Percentiles rank a stretch among this genome's conserved stretches.
phyloP scores from a whole-genome alignment of 2,888 invertebrate species.

The Hydraecia micacea region DNA sequence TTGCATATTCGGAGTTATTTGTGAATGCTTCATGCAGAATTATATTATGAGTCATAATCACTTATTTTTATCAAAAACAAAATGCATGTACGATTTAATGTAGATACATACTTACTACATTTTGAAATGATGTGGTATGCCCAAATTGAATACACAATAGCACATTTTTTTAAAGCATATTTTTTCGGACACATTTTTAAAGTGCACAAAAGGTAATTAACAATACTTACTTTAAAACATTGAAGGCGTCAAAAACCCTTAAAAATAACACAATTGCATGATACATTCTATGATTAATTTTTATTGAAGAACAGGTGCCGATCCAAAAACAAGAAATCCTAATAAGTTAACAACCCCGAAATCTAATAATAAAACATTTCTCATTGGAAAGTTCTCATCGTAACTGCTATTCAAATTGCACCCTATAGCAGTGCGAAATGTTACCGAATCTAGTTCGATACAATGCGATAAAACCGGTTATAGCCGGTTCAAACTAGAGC shows the following conservation, averaged over 20 bases:
- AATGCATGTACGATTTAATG: not conserved
- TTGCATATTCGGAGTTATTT: not conserved
- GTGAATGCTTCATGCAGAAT: not conserved
- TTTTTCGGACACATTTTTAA: not conserved
- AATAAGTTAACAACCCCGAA: conserved; percentile 12
- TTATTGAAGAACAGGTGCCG: conserved; percentile 1
- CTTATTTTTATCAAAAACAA: not conserved
- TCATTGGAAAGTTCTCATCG: conserved; percentile 65
- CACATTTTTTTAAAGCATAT: not conserved
- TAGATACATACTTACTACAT: too few species aligned
- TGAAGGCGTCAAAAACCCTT: not conserved
- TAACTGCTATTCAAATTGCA: conserved; percentile 57
- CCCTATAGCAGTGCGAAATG: conserved; percentile 57
- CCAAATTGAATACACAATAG: not conserved
- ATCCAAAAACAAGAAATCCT: not conserved
- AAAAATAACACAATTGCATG: too few species aligned
- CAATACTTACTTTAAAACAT: not conserved
- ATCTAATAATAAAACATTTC: conserved; percentile 52
- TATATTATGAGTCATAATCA: not conserved
- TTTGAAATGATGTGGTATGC: too few species aligned
- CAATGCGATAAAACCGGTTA: conserved; percentile 64
- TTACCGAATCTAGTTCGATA: conserved; percentile 63
- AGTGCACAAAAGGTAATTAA: not conserved
- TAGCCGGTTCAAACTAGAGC: conserved; percentile 63
- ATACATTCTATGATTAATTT: not conserved